Evolutionary conservation across 2,797 vertebrate species (phyloP), one percentile per base, ranked within the genome.

Genomic region (Xenentodon cancila): DNA sequence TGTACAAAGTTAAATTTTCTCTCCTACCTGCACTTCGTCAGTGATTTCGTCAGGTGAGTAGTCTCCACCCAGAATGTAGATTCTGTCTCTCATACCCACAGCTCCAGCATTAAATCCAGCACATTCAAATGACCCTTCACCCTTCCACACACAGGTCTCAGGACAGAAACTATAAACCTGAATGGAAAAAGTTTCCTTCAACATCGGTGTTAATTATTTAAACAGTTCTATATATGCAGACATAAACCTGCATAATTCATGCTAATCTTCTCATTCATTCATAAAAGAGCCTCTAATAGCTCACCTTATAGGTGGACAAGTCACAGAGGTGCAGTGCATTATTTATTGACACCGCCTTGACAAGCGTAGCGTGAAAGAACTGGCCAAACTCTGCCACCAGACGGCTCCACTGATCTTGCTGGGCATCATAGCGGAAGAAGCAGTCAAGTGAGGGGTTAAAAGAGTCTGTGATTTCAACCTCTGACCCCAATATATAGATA

Each of bases 91-190:
- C 59, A 94, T 92, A 4, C 96, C 95, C 77, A 99, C 92, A n/a
- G 96, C 95, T 15, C 96, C 96, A 9, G 97, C 97, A 59, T 99
- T 99, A 91, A 99, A 99, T 1, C 97, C 97, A 50, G 97, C 97
- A 0, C 97, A 98, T 86, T 99, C 97, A 64, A 99, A 98, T 49
- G 97, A 98, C 9, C 96, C 96, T 79, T 97, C 94, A 0, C 94
- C 96, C 77, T 97, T 98, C 97, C 97, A 99, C 68, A 94, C 91
- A 52, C 93, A 94, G 1, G 95, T 97, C 64, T 98, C 96, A 27
- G 97, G 95, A 78, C 96, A 98, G 87, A 99, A 99, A 81, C 97
- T 97, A 80, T 96, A 99, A 34, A 99, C 87, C 91, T 92, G 59
- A 19, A 53, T 8, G n/a, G 30, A 18, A 22, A 55, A 56, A 46